Base-by-base conservation (phyloP, 2,797 vertebrate genomes). In the Glossophaga mutica region DNA sequence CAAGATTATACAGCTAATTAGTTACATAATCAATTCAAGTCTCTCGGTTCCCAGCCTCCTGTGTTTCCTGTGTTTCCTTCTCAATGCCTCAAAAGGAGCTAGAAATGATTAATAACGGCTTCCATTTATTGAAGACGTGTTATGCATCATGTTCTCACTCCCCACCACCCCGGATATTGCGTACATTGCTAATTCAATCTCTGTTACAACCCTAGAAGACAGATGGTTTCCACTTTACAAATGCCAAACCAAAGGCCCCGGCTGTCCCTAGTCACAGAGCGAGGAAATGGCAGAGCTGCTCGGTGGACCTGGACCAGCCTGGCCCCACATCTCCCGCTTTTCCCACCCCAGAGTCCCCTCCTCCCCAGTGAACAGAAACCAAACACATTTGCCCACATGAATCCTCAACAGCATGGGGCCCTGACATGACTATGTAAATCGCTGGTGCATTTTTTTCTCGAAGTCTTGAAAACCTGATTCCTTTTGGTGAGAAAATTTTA, bases 401-500 rank as follows among this genome's bases (percentile, higher is more conserved):
- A 82, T 89, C 50, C 42, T 76, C 9, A 77, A 78, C 79, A 79
- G 32, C 55, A 74, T 57, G 26, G 91, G 86, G 74, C 10, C 32
- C 39, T 50, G n/a, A 39, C 42, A 81, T 68, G 46, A 92, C 19
- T 85, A 52, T 59, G 77, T 59, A 90, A 85, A 34, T 34, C 18
- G 73, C 5, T 67, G 42, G 44, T 78, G 24, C 52, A 82, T 90
- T 90, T 42, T 67, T 48, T 57, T 62, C 16, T 93, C 70, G 29
- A 87, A 89, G 14, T 5, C 55, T 44, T 95, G 21, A 95, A 96
- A 89, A 84, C 42, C 37, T 37, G 9, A 84, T 94, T 96, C 19
- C 86, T 95, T 87, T 85, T 44, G 48, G 73, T 89, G 57, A 62
- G 29, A 93, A 37, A 94, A 92, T 77, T 68, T 95, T 65, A 83